Evolutionary conservation across 2,888 invertebrate genomes (phyloP), one percentile per base, ranked within the genome.

Genomic region (Emmelina monodactyla): DNA sequence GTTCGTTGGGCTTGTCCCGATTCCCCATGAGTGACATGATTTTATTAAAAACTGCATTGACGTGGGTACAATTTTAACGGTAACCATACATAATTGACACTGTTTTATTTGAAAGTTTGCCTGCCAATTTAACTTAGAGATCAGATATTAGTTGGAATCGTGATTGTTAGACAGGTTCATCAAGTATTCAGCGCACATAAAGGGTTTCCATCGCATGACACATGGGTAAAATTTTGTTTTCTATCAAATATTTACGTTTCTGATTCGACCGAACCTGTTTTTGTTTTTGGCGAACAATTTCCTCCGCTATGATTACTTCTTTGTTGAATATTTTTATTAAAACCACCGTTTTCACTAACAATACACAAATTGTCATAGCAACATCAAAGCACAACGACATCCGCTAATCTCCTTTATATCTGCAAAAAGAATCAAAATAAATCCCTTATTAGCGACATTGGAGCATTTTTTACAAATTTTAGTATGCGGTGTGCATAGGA

Each of bases 11-110:
- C 69, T 68, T 68, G 73, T 72, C 69, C 66, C 62, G 62, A 65
- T 72, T 65, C 66, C 67, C 69, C 75, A 71, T 69, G 68, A 76
- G 65, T 73, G 75, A 64, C 72, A 56, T 73, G 72, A 76, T 75
- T 78, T 76, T 75, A 78, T 75, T 78, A 76, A 55, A 69, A 65
- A 60, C 60, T 62, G 63, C 67, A 73, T 68, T 60, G 58, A 62
- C 59, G 58, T 53, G 58, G 56, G 50, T 47, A 55, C 52, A 58
- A 55, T 59, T 62, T 62, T 51, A 40, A 49, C 55, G 45, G 49
- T 57, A 49, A 46, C 45, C 54, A 49, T 67, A 47, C 57, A 67
- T 69, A 59, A 65, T 68, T 68, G 51, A 68, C 49, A 45, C 43
- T 52, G 55, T 59, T 62, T 65, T 58, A 62, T 63, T 64, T 59